A percentile compares a stretch with the other conserved stretches of the same genome.
phyloP scores from a whole-genome alignment of 2,113 vertebrate species.

The Neoarius graeffei region DNA sequence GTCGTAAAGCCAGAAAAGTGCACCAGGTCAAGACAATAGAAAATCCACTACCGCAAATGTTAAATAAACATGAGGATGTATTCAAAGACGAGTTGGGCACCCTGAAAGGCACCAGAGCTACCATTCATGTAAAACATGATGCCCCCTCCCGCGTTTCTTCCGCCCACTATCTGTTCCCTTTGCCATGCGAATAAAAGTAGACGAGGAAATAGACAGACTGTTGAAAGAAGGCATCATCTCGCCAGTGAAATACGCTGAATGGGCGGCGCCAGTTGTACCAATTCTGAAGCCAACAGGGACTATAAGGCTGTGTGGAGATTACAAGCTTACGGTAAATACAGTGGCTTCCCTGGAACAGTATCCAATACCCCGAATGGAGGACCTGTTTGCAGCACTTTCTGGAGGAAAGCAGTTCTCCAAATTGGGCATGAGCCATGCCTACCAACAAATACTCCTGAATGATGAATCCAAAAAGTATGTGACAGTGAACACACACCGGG shows the following conservation, averaged over 20 bases:
- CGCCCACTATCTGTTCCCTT: too few relatives aligned
- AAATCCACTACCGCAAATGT: too few relatives aligned
- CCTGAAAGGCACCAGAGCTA: too few relatives aligned
- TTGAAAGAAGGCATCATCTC: slow-evolving; percentile 17
- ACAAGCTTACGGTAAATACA: slow-evolving; percentile 32
- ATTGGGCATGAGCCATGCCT: slow-evolving; percentile 7
- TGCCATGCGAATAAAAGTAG: too few relatives aligned
- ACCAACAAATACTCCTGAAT: slow-evolving; percentile 46
- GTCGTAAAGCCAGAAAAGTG: too few relatives aligned
- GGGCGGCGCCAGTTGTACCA: slow-evolving; percentile 24
- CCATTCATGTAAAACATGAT: too few relatives aligned
- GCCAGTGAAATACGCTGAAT: slow-evolving; percentile 32
- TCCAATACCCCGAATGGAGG: not conserved
- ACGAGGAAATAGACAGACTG: too few relatives aligned
- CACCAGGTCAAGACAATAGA: too few relatives aligned
- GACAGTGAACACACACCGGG: slow-evolving; percentile 42
- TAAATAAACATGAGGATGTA: too few relatives aligned
- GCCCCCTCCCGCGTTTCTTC: too few relatives aligned
- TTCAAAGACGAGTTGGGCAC: too few relatives aligned
- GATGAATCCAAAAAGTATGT: slow-evolving; percentile 35
- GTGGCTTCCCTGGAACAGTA: slow-evolving; percentile 3
- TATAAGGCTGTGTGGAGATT: slow-evolving; percentile 27
- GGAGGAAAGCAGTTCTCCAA: not conserved
- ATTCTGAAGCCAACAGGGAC: slow-evolving; percentile 18
- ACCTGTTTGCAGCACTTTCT: not conserved